A percentile compares a stretch with the other conserved stretches of the same genome.
These are phyloP conservation scores for Idaea straminata DNA, from an alignment of 2,888 invertebrate genomes.

Conservation along the genomic window DNA sequence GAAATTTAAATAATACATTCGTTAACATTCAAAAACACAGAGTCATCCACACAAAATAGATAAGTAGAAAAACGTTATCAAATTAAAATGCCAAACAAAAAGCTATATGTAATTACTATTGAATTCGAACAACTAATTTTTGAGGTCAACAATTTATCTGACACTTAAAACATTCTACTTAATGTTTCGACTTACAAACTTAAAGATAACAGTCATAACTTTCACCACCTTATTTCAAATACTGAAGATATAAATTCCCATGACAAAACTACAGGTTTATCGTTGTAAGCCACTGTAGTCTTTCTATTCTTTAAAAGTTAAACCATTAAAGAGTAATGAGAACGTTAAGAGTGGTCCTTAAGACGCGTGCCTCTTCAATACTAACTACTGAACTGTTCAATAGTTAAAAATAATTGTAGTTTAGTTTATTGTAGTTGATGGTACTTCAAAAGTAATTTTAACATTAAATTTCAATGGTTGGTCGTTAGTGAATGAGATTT, in stretches of 20 bases:
- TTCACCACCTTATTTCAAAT: neutral
- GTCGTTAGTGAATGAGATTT: neutral
- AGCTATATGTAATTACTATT: conserved; percentile 62
- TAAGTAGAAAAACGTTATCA: conserved; percentile 42
- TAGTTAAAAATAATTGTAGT: conserved; percentile 71
- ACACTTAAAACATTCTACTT: conserved; percentile 69
- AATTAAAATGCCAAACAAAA: conserved; percentile 56
- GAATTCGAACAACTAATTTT: conserved; percentile 69
- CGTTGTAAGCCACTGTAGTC: conserved; percentile 55
- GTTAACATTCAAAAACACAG: conserved; percentile 28
- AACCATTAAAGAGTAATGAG: conserved; percentile 79
- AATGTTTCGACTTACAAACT: conserved; percentile 54
- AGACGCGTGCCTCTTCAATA: conserved; percentile 73
- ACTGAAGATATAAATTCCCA: neutral
- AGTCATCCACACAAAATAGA: conserved; percentile 37
- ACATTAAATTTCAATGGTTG: neutral
- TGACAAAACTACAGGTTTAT: neutral
- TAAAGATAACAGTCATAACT: neutral
- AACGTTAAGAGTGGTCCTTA: conserved; percentile 71
- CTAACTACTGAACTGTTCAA: conserved; percentile 74
- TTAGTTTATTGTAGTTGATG: conserved; percentile 44
- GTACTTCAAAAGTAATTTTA: neutral
- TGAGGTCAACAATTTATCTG: conserved; percentile 73
- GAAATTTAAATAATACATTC: neutral
- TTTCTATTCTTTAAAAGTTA: conserved; percentile 62